Base-by-base conservation (phyloP, 2,888 invertebrate species). In the Quadroppia sp. region DNA sequence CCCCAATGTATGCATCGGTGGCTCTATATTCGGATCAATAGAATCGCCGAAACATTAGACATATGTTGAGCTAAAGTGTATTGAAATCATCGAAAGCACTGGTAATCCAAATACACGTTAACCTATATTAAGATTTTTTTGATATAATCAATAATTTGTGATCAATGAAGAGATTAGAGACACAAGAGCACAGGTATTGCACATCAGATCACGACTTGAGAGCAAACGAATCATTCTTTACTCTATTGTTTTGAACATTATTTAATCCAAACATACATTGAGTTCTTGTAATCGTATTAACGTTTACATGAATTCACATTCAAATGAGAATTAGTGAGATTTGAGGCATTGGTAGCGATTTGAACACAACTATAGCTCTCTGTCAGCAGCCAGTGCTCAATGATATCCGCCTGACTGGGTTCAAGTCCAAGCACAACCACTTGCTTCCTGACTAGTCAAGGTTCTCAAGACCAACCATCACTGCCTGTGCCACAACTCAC, bases 1-100 rank as follows among this genome's bases (percentile, higher is more conserved):
- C 71, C 71, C 59, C 48, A 25, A 36, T 30, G 71, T 69, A 69
- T 74, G 71, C 74, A 74, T 74, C 45, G 71, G 74, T 59, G 71
- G 59, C 59, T 45, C 59, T 72, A 25, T 36, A 64, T n/a, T 64
- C 20, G 20, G 32, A 11, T 20, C 40, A 64, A 64, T 17, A 59
- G 15, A 64, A 64, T 64, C 20, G 36, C 36, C 64, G 36, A 40
- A 36, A 30, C 59, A 36, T 64, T 64, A 64, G 64, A 64, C 40
- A 36, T n/a, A n/a, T 2, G 2, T 9, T 64, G 28, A n/a, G 59
- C 28, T 59, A 23, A 53, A 53, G n/a, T n/a, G 20, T 13, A 53
- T 53, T 53, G 23, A 53, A 25, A 50, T 50, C 50, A 50, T 45
- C 36, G 17, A 64, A 40, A 64, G 36, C 64, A 64, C 64, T 64